A percentile compares a stretch with the other conserved stretches of the same genome.
These are phyloP conservation scores for Branchipolynoe longqiensis DNA, from an alignment of 2,888 invertebrate species.

Conservation along the genomic window DNA sequence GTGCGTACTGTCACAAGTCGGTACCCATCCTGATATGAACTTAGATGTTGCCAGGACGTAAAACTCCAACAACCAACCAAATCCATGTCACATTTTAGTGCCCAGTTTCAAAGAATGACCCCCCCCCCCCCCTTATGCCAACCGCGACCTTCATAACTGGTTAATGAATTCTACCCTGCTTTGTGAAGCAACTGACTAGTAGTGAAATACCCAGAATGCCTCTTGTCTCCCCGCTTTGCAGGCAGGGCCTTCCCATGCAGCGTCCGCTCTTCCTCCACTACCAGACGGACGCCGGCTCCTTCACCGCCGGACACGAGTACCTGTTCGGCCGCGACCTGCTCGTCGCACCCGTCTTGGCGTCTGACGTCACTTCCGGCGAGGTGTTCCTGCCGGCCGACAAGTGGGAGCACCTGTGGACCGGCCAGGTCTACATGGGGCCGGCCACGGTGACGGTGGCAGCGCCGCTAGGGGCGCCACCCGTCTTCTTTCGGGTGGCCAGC, in stretches of 20 bases:
- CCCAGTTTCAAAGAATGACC: too few relatives aligned
- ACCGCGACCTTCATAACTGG: too few relatives aligned
- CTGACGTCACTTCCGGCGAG: conserved; percentile 67
- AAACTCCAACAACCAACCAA: too few relatives aligned
- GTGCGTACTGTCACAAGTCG: too few relatives aligned
- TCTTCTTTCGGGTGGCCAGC: conserved; percentile 70
- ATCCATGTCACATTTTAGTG: too few relatives aligned
- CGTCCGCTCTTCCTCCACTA: conserved; percentile 75
- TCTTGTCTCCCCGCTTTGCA: conserved; percentile 61
- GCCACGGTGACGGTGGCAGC: conserved; percentile 68
- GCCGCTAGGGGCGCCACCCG: conserved; percentile 75
- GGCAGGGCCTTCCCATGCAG: conserved; percentile 75
- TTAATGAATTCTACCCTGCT: too few relatives aligned
- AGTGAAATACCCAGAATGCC: too few relatives aligned
- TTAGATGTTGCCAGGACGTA: too few relatives aligned
- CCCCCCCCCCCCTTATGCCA: too few relatives aligned
- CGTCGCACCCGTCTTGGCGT: conserved; percentile 74
- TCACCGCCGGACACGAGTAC: conserved; percentile 72
- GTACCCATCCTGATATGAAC: too few relatives aligned
- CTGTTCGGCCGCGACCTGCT: conserved; percentile 76
- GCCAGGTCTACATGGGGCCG: conserved; percentile 60
- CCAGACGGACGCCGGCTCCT: conserved; percentile 69
- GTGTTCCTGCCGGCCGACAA: conserved; percentile 73
- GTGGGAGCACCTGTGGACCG: conserved; percentile 74
- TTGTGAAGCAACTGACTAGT: too few relatives aligned